Evolutionary conservation across 2,113 vertebrate species (phyloP), one percentile per base, ranked within the genome.

Genomic region (Lates calcarifer): DNA sequence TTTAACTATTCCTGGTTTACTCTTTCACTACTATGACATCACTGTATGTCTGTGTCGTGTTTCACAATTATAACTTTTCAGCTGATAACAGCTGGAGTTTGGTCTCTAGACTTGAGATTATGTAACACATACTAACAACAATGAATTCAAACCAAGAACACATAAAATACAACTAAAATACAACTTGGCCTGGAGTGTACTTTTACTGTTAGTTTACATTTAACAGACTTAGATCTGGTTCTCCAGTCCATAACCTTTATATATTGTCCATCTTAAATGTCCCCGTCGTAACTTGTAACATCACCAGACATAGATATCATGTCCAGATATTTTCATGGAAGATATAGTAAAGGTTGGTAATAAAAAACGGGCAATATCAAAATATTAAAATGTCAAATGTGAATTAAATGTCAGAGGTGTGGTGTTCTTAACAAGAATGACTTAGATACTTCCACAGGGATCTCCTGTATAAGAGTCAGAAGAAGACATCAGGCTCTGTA

Each of bases 71-170:
- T 60, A 28, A 45, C 61, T 47, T 45, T 39, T 22, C 37, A 71
- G 41, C 68, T 80, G 78, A 61, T 75, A 37, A 70, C 10, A 57
- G 37, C 29, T 67, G 51, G 68, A 68, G 73, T 73, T 56, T 56
- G 73, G 14, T 61, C 67, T 77, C 2, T 26, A 41, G 47, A 56
- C 53, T n/a, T 20, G 14, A 35, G 28, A 68, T 79, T 60, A 85
- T 74, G 69, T 43, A 74, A 62, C 22, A 67, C 24, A 35, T 13
- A 11, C 39, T 45, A 57, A 24, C 33, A 33, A 35, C 1, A 24
- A 26, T 56, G 24, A 49, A 6, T 26, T 20, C 14, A 43, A 2
- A 56, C 62, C 8, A 71, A n/a, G 18, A 35, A 9, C 20, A 20
- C 1, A 24, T 35, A 9, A 47, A 24, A 37, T 3, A n/a, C 5